These are phyloP conservation scores for Sorex fumeus DNA, from an alignment of 2,113 vertebrate genomes.

Conservation along the genomic window DNA sequence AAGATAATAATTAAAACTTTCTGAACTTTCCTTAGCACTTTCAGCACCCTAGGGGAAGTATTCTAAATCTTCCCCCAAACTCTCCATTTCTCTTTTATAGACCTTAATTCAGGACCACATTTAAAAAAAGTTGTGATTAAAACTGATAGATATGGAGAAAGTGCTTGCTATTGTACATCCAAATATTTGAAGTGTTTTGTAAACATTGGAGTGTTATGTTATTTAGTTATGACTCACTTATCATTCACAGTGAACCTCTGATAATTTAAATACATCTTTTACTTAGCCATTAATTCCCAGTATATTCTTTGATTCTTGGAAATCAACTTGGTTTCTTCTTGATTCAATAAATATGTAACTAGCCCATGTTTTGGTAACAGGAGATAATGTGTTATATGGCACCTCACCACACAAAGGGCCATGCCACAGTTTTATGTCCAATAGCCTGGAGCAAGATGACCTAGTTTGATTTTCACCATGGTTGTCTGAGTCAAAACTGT, in stretches of 20 bases:
- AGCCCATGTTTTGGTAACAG: not conserved
- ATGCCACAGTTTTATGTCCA: not conserved
- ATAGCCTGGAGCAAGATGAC: not conserved
- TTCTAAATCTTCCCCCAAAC: not conserved
- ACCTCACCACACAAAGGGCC: not conserved
- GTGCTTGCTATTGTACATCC: not conserved
- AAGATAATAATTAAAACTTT: not conserved
- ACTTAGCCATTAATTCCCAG: not conserved
- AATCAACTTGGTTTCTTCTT: not conserved
- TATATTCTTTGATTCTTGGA: not conserved
- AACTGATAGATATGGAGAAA: conserved; percentile 34
- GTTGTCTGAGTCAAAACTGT: conserved; percentile 35
- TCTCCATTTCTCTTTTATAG: conserved; percentile 1
- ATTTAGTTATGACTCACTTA: conserved; percentile 3
- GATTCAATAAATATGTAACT: not conserved
- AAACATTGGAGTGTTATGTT: conserved; percentile 9
- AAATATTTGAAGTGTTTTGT: conserved; percentile 34
- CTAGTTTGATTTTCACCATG: conserved; percentile 31
- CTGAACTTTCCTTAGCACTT: not conserved
- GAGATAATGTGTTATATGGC: not conserved
- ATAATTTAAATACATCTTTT: not conserved
- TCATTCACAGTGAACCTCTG: not conserved
- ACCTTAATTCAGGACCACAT: not conserved
- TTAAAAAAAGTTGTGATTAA: conserved; percentile 9
- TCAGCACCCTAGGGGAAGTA: not conserved